Evolutionary conservation across 2,113 vertebrate genomes (phyloP).

Genomic region (Pterophyllum scalare): DNA sequence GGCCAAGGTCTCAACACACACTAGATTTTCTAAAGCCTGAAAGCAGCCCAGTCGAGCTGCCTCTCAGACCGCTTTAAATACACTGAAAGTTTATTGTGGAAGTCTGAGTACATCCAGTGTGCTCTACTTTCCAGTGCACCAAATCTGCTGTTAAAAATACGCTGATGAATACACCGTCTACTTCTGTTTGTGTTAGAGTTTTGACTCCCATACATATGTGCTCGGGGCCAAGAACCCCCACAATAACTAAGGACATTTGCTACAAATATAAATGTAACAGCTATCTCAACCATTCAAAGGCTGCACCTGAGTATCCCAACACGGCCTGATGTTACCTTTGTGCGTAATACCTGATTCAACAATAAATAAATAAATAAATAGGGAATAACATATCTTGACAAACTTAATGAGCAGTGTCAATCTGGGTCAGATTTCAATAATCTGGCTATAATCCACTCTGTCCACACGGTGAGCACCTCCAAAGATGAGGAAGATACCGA

Average conservation of each 20-base stretch:
- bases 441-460: slow-evolving; percentile 39
- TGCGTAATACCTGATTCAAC: neutral
- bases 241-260: neutral
- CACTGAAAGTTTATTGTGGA: neutral
- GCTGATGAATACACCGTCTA: too few relatives aligned
- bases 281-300: neutral
- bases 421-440: slow-evolving; percentile 8
- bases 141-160: neutral
- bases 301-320: neutral
- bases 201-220: accelerated
- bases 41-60: neutral
- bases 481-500: slow-evolving; percentile 85
- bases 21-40: neutral
- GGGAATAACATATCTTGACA: neutral
- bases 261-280: too few relatives aligned
- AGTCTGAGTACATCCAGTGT: neutral
- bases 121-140: neutral
- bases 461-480: slow-evolving; percentile 87
- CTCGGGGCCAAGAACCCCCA: too few relatives aligned
- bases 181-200: neutral
- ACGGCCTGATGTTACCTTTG: neutral
- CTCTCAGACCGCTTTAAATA: neutral
- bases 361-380: neutral
- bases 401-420: neutral
- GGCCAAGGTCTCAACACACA: neutral